Percentiles rank a stretch among this genome's conserved stretches.
Evolutionary conservation across 2,113 vertebrate genomes (phyloP).

Genomic region (Microcebus jonahi): DNA sequence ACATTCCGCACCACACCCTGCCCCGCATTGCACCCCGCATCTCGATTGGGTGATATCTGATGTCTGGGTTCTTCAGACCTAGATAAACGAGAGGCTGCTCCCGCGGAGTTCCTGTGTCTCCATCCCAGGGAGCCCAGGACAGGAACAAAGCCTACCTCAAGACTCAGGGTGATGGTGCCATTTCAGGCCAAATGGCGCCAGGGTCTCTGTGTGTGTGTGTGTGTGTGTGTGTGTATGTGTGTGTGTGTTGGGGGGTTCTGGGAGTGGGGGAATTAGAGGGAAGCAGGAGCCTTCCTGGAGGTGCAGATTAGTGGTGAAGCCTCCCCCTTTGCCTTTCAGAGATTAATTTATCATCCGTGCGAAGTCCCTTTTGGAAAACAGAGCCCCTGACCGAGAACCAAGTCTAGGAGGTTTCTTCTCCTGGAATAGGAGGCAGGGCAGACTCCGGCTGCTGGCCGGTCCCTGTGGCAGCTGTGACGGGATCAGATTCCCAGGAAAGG

Average conservation of each 20-base stretch:
- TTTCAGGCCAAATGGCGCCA: not conserved
- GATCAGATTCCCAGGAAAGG: slow-evolving; percentile 49
- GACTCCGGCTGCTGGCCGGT: not conserved
- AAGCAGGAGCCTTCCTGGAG: not conserved
- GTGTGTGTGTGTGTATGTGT: too few species aligned
- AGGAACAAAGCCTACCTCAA: not conserved
- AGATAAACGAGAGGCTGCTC: not conserved
- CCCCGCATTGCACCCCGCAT: rapidly evolving
- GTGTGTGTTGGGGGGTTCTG: not conserved
- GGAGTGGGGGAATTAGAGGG: not conserved
- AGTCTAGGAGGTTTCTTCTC: slow-evolving; percentile 20
- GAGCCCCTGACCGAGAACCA: not conserved
- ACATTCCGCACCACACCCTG: not conserved
- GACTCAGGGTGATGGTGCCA: not conserved
- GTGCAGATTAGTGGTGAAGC: not conserved
- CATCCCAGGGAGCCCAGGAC: not conserved
- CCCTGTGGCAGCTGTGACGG: not conserved
- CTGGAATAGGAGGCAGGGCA: not conserved
- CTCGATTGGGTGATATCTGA: not conserved
- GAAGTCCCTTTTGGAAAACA: slow-evolving; percentile 5
- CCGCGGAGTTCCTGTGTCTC: not conserved
- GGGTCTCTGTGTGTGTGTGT: too few species aligned
- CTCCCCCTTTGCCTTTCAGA: not conserved
- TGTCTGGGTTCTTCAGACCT: not conserved
- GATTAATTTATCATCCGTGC: not conserved